These are phyloP conservation scores for Pachliopta kotzebuea DNA, from an alignment of 2,888 invertebrate genomes.

Conservation along the genomic window DNA sequence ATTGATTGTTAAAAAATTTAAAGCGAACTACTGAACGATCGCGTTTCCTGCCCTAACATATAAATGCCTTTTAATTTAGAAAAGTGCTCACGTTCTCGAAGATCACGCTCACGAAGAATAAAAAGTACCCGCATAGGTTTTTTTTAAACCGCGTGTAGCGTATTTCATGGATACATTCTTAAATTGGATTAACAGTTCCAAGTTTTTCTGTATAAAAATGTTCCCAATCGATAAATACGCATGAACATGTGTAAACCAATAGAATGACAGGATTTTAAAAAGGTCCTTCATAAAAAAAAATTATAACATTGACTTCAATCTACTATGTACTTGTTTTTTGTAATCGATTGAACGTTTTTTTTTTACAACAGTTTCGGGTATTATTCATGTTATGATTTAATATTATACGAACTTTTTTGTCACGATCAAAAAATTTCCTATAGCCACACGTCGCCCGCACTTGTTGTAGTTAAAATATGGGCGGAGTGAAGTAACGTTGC, in stretches of 20 bases:
- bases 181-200: neutral
- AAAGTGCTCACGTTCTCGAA: slow-evolving; percentile 8
- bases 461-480: slow-evolving; percentile 25
- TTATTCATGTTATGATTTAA: neutral
- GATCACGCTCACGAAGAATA: slow-evolving; percentile 1
- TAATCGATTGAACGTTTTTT: no score
- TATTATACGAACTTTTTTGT: slow-evolving; percentile 9
- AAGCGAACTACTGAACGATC: neutral
- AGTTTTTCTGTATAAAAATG: neutral
- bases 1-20: neutral
- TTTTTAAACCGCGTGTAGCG: slow-evolving; percentile 2
- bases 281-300: no score
- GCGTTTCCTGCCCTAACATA: neutral
- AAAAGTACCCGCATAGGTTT: slow-evolving; percentile 4
- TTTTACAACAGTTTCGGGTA: neutral
- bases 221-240: neutral
- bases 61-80: neutral
- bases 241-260: neutral
- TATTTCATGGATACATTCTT: neutral
- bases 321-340: no score
- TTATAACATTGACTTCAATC: no score
- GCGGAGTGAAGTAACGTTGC: slow-evolving; percentile 6
- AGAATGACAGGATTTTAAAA: no score
- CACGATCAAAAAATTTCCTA: slow-evolving; percentile 36
- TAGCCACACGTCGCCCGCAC: slow-evolving; percentile 19